Percentiles rank a stretch among this genome's conserved stretches.
Conservation (phyloP, 2,797 vertebrate genomes). For the Neomorphus geoffroyi region DNA sequence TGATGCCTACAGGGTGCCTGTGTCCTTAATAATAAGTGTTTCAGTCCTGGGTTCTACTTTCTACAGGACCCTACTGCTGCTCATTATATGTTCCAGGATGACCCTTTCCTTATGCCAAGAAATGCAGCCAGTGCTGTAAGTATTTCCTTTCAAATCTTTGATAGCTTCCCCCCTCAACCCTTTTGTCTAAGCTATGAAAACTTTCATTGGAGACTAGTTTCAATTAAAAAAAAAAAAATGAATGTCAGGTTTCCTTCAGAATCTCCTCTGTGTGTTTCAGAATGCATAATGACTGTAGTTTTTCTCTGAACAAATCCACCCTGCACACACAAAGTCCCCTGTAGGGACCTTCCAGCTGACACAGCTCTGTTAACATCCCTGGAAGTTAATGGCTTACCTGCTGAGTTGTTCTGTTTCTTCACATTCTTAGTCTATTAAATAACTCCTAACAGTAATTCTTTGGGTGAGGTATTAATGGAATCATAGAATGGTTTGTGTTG, state of each 20-base stretch:
- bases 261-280: not conserved
- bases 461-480: not conserved
- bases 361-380: not conserved
- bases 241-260: not conserved
- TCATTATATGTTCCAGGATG: constrained; percentile 89
- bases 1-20: not conserved
- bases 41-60: not conserved
- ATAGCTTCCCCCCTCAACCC: fast-evolving
- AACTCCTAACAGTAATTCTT: not conserved
- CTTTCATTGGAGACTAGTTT: not conserved
- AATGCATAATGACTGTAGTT: not conserved
- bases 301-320: not conserved
- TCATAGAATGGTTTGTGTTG: no score
- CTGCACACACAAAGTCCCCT: no score
- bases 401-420: not conserved
- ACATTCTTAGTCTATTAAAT: not conserved
- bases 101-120: constrained; percentile 87
- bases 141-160: constrained; percentile 11
- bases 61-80: constrained; percentile 87
- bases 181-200: not conserved
- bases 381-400: not conserved
- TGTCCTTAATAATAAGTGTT: fast-evolving
- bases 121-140: constrained; percentile 82
- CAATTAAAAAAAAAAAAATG: not conserved
- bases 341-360: not conserved